Evolutionary conservation across 1,140 invertebrate species (phyloP).

Genomic region (Drosophila equinoxialis): DNA sequence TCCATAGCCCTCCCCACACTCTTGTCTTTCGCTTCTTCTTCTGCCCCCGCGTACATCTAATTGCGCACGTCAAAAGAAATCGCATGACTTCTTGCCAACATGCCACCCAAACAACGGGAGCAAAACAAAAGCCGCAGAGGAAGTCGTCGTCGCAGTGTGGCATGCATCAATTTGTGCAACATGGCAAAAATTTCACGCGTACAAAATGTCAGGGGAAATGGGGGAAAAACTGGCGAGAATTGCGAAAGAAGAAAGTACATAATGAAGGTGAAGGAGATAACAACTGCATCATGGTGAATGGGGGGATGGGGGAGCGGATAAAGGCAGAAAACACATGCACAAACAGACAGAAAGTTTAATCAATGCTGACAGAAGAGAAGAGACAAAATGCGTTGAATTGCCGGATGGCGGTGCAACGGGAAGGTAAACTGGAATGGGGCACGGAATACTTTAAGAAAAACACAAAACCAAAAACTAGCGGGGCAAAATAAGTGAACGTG

Average conservation of each 20-base stretch:
- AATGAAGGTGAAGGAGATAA: not conserved
- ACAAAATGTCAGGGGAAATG: not conserved
- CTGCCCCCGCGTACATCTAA: constrained; percentile 13
- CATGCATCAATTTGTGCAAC: constrained; percentile 36
- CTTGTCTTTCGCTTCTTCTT: not conserved
- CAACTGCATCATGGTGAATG: not conserved
- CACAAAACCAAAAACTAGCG: too few species aligned
- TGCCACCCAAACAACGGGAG: constrained; percentile 14
- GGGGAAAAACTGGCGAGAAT: not conserved
- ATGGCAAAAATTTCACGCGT: constrained; percentile 35
- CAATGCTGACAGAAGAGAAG: constrained; percentile 35
- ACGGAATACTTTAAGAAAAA: too few species aligned
- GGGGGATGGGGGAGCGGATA: not conserved
- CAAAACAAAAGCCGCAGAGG: constrained; percentile 18
- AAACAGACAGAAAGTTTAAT: constrained; percentile 26
- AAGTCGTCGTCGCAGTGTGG: constrained; percentile 8
- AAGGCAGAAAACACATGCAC: not conserved
- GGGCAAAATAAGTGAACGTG: too few species aligned
- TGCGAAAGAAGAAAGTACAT: not conserved
- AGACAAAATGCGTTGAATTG: constrained; percentile 12
- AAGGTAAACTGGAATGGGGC: too few species aligned
- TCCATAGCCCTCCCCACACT: not conserved
- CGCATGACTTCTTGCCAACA: constrained; percentile 23
- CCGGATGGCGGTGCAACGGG: not conserved
- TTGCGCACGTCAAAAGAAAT: constrained; percentile 27